Base-by-base conservation (phyloP, 2,797 vertebrate species). In the Sebastes cheni region DNA sequence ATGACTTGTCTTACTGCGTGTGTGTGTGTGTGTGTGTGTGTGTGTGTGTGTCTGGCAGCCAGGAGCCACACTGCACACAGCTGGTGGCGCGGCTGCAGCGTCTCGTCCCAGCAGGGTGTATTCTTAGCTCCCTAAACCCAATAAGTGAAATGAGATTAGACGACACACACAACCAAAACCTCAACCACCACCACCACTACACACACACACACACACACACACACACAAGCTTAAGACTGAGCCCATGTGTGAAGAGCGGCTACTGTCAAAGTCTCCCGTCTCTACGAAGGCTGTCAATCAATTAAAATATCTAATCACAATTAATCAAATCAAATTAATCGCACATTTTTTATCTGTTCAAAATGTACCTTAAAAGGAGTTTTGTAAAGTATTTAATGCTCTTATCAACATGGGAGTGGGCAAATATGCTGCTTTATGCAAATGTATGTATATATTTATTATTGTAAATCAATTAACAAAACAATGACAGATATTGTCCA, bases 111-210 rank as follows among this genome's bases (percentile, higher is more conserved):
- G 77, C 62, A 75, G 83, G 62, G 77, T 87, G 83, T 92, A 93
- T 92, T 92, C 89, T 91, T 89, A 91, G 90, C 86, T 77, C 83
- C 73, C 30, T 79, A 85, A 93, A 84, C 81, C 88, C 85, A 90
- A 88, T 85, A 91, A 91, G 85, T 88, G 80, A 91, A 90, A 89
- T 91, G 84, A 92, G 88, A 93, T 91, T 90, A 89, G 86, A 87
- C 67, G 39, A 82, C 67, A 84, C 73, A 85, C 66, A 72, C 65
- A 71, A 25, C 54, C 78, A 27, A 75, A 83, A 72, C 78, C 82
- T 62, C 78, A 75, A 66, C 61, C 52, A 70, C 72, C 46, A 59
- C 46, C 36, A 39, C 32, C 55, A 60, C 62, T 52, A 67, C 42
- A 83, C 12, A 39, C 42, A 46, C 42, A 13, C 54, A 67, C 58